Percentiles rank a stretch among this genome's conserved stretches.
phyloP scores from a whole-genome alignment of 1,140 invertebrate genomes.

The Pristionchus pacificus region DNA sequence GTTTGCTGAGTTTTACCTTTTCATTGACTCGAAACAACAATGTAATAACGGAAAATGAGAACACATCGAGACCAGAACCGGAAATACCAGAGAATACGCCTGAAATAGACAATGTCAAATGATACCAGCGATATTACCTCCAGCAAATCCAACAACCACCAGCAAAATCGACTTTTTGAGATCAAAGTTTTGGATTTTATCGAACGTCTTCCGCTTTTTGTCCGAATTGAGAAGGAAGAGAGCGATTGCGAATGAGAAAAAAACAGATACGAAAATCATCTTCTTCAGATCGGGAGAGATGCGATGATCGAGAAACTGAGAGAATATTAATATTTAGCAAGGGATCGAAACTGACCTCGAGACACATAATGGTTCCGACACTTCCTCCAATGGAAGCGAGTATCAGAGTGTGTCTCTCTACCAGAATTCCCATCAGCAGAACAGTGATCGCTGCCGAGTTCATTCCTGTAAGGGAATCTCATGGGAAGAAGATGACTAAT shows the following conservation, averaged over 20 bases:
- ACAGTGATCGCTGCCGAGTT: constrained; percentile 42
- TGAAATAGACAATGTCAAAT: too few species aligned
- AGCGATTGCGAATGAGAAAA: constrained; percentile 44
- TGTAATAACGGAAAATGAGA: neutral
- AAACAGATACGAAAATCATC: constrained; percentile 40
- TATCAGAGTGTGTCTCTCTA: constrained; percentile 46
- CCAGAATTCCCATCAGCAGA: constrained; percentile 44
- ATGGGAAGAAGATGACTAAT: neutral
- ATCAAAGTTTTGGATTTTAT: neutral
- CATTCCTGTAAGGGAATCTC: constrained; percentile 36
- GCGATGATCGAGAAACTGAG: neutral
- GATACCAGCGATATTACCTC: neutral
- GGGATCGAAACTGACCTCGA: neutral
- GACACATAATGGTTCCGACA: neutral
- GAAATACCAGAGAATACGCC: neutral
- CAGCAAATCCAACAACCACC: neutral
- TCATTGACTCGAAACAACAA: neutral
- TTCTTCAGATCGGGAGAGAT: constrained; percentile 35
- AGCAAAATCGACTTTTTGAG: neutral
- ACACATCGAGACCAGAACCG: neutral
- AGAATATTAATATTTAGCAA: neutral
- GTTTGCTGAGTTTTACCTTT: neutral
- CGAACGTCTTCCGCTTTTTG: constrained; percentile 41
- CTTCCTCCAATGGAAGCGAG: constrained; percentile 42
- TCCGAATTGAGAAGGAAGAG: constrained; percentile 35